Evolutionary conservation across 2,797 vertebrate genomes (phyloP), one percentile per base, ranked within the genome.

Genomic region (Crocodylus rhombifer): DNA sequence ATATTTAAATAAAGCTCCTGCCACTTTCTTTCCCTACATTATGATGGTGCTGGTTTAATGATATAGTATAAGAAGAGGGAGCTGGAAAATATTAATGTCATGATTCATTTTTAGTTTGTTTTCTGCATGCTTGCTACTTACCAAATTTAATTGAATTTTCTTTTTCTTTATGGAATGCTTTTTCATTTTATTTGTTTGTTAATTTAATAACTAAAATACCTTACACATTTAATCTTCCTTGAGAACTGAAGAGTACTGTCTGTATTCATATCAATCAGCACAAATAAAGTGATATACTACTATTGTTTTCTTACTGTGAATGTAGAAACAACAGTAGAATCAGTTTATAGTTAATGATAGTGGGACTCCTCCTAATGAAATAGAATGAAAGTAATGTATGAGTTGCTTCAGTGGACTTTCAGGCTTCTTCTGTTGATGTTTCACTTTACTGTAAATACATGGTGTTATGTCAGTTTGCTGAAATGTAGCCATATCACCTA

Each of bases 401-500:
- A 95, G 84, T 93, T 6, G 36, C 92, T 95, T 82, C 91, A 65
- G 77, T 23, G 81, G 95, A 95, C 92, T 65, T 89, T 69, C 12
- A 2, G 51, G 95, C 56, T 76, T 88, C 78, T 91, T 26, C 2
- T 61, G 84, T 88, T 79, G 20, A 91, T 89, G 77, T 89, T 94
- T 90, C 87, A 33, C 85, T 88, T 58, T 57, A 26, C 80, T 93
- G 77, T 42, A 92, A 94, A 77, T 2, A 56, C 81, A 84, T 0
- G 51, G 82, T 90, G 33, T 94, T 90, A 42, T 97, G 95, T 95
- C 93, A 96, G 90, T 84, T 96, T 93, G 84, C 86, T 81, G 67
- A 80, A 93, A 97, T 42, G 81, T 21, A 93, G 82, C 95, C 95
- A 93, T 96, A 90, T 69, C 96, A 95, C 96, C 95, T 95, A 96